Evolutionary conservation across 2,888 invertebrate genomes (phyloP).

Genomic region (Ethmia dodecea): DNA sequence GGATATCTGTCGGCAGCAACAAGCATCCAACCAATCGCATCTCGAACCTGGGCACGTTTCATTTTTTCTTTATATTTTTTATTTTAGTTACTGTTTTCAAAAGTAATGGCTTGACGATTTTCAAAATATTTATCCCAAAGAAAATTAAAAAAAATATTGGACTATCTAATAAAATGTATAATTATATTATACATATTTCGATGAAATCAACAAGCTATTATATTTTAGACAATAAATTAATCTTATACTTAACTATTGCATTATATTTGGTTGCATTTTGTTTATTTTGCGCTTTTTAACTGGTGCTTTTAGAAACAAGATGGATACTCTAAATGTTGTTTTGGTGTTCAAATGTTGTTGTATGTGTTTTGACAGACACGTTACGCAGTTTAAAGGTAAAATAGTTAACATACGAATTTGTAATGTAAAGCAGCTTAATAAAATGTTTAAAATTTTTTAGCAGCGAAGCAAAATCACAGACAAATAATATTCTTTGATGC

Average conservation of each 20-base stretch:
- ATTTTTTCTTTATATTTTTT: constrained; percentile 75
- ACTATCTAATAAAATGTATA: background rate
- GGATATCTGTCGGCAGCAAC: constrained; percentile 93
- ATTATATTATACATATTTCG: background rate
- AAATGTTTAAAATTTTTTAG: too few relatives aligned
- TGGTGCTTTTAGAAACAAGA: constrained; percentile 32
- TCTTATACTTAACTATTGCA: constrained; percentile 23
- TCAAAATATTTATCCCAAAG: background rate
- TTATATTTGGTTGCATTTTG: constrained; percentile 31
- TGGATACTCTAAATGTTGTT: constrained; percentile 26
- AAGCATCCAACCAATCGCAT: constrained; percentile 84
- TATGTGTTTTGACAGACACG: too few relatives aligned
- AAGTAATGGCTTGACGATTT: constrained; percentile 28
- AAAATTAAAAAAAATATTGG: background rate
- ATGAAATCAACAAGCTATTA: constrained; percentile 22
- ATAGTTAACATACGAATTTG: too few relatives aligned
- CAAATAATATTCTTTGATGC: constrained; percentile 48
- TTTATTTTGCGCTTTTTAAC: constrained; percentile 39
- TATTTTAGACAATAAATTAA: constrained; percentile 20
- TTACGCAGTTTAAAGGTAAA: too few relatives aligned
- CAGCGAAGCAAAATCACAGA: too few relatives aligned
- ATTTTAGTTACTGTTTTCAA: constrained; percentile 46
- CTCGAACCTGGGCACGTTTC: constrained; percentile 95
- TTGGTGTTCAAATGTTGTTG: too few relatives aligned
- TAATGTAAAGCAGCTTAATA: too few relatives aligned